Conservation (phyloP, 1,140 invertebrate species). For the Dreissena rostriformis region DNA sequence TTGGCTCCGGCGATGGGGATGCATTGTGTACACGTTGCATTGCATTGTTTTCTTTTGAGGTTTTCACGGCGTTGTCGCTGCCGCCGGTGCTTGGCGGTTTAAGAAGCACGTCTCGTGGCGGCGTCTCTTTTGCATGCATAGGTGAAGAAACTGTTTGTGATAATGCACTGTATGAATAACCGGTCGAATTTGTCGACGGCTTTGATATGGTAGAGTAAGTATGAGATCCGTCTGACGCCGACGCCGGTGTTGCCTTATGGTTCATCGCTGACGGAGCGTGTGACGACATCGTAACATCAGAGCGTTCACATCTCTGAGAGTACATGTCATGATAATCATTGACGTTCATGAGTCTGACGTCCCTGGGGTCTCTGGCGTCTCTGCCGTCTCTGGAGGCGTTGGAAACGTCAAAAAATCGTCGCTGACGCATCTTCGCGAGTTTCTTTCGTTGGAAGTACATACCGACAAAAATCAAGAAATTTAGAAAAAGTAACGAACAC, state of each 20-base stretch:
- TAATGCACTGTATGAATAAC: conserved; percentile 56
- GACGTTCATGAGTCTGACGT: neutral
- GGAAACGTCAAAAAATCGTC: neutral
- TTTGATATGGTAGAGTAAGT: conserved; percentile 49
- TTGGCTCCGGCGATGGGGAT: conserved; percentile 15
- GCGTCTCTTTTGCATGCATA: conserved; percentile 45
- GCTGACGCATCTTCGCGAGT: conserved; percentile 61
- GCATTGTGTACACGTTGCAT: conserved; percentile 10
- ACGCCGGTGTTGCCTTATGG: no score
- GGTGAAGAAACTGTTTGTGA: conserved; percentile 48
- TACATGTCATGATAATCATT: conserved; percentile 16
- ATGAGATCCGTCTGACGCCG: conserved; percentile 2
- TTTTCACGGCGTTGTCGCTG: conserved; percentile 8
- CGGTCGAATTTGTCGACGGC: conserved; percentile 22
- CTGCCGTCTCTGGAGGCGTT: conserved; percentile 6
- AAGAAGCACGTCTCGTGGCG: neutral
- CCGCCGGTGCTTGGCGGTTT: neutral
- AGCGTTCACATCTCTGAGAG: neutral
- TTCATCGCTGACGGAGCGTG: neutral
- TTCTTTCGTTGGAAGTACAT: conserved; percentile 97
- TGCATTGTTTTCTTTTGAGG: neutral
- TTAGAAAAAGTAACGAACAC: conserved; percentile 93
- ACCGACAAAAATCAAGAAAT: conserved; percentile 95
- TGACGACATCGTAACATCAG: conserved; percentile 9
- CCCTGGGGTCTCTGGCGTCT: neutral